Evolutionary conservation across 2,888 invertebrate genomes (phyloP).

Genomic region (Ichneumoninae sp.): DNA sequence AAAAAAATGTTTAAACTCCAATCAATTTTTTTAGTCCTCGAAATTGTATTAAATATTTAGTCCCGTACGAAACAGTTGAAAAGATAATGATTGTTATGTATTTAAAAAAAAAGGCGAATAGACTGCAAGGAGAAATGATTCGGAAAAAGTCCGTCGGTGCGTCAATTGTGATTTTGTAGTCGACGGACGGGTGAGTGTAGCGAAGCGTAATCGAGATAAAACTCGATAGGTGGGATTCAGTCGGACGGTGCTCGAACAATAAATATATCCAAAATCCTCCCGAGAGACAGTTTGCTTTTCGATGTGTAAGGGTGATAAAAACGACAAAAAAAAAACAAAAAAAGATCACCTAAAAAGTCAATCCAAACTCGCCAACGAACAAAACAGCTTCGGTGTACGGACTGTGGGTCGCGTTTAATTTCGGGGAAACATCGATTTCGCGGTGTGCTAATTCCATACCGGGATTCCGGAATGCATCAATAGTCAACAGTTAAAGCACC

Average conservation of each 20-base stretch:
- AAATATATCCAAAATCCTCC: constrained; percentile 43
- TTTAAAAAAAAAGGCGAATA: not conserved
- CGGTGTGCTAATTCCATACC: constrained; percentile 48
- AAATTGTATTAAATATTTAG: not conserved
- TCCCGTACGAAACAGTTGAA: not conserved
- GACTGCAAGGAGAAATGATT: not conserved
- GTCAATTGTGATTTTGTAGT: constrained; percentile 26
- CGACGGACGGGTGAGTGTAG: constrained; percentile 11
- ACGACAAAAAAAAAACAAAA: not conserved
- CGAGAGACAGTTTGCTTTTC: constrained; percentile 16
- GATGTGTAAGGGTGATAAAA: constrained; percentile 8
- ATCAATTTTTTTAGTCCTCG: not conserved
- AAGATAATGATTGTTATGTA: not conserved
- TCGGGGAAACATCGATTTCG: constrained; percentile 39
- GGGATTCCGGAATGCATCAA: not conserved
- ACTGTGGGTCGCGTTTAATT: constrained; percentile 3
- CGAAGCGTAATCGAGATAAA: constrained; percentile 55
- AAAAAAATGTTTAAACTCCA: not conserved
- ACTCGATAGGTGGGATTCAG: constrained; percentile 37
- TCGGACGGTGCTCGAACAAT: constrained; percentile 43
- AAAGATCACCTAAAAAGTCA: not conserved
- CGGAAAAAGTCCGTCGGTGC: constrained; percentile 17
- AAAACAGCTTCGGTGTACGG: not conserved
- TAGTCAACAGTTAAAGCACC: not conserved
- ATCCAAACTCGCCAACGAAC: not conserved